These are phyloP conservation scores for Origma solitaria DNA, from an alignment of 2,113 vertebrate genomes.

Conservation along the genomic window DNA sequence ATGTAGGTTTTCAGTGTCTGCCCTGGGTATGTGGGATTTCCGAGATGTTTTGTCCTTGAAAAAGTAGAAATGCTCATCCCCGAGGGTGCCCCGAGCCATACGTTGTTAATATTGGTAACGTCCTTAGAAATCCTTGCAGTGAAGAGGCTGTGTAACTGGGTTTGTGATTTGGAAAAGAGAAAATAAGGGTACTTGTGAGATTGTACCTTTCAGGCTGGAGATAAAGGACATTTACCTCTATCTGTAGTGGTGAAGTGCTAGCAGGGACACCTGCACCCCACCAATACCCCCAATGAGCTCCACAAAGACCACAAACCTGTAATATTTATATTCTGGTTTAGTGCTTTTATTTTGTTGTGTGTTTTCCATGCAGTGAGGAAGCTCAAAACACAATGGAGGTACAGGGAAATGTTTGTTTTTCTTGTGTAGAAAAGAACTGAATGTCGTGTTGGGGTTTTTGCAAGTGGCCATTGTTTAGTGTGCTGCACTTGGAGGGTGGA, in stretches of 20 bases:
- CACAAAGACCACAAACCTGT: neutral
- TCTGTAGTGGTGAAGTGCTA: neutral
- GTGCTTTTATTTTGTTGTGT: neutral
- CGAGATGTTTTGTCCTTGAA: neutral
- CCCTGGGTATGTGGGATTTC: neutral
- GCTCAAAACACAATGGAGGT: accelerated
- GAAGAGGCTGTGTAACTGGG: neutral
- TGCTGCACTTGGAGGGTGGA: neutral
- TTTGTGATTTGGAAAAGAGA: neutral
- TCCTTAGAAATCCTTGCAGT: neutral
- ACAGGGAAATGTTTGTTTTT: neutral
- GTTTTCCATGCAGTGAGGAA: neutral
- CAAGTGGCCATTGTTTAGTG: accelerated
- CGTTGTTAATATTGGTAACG: neutral
- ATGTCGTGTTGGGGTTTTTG: neutral
- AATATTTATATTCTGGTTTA: neutral
- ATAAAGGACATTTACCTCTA: neutral
- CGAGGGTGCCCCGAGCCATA: neutral
- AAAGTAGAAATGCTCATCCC: neutral
- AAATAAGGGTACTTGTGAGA: neutral
- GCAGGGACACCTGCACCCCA: neutral
- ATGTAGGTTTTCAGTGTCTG: neutral
- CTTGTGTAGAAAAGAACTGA: neutral
- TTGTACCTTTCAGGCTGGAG: neutral
- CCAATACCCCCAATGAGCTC: accelerated